A percentile compares a stretch with the other conserved stretches of the same genome.
Evolutionary conservation across 2,113 vertebrate species (phyloP).

Genomic region (Noturus placidus): DNA sequence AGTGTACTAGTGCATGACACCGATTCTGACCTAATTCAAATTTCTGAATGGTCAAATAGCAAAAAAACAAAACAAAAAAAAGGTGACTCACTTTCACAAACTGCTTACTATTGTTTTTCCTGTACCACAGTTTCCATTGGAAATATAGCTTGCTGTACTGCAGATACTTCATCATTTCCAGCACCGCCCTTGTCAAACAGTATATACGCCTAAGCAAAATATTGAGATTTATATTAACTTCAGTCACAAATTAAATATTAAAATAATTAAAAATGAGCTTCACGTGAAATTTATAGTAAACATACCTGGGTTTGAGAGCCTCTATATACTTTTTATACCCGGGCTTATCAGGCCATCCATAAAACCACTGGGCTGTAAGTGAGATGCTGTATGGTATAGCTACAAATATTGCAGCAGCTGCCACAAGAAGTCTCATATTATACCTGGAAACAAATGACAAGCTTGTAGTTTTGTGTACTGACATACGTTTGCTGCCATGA

Average conservation of each 20-base stretch:
- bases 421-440: conserved; percentile 61
- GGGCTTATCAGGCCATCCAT: conserved; percentile 70
- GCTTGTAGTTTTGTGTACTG: background rate
- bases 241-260: background rate
- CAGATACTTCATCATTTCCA: conserved; percentile 71
- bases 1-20: background rate
- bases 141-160: conserved; percentile 70
- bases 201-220: conserved; percentile 64
- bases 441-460: conserved; percentile 47
- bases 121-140: conserved; percentile 70
- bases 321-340: conserved; percentile 73
- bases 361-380: conserved; percentile 66
- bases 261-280: background rate
- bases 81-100: conserved; percentile 67
- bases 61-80: background rate
- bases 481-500: no score
- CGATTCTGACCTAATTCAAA: background rate
- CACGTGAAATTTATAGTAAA: background rate
- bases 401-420: conserved; percentile 61
- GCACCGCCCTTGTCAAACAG: conserved; percentile 64
- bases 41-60: background rate
- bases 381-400: conserved; percentile 69
- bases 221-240: conserved; percentile 8
- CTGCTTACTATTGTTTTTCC: conserved; percentile 60
- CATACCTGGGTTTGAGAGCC: conserved; percentile 71